Evolutionary conservation across 2,888 invertebrate genomes (phyloP).

Genomic region (Yponomeuta evonymella): DNA sequence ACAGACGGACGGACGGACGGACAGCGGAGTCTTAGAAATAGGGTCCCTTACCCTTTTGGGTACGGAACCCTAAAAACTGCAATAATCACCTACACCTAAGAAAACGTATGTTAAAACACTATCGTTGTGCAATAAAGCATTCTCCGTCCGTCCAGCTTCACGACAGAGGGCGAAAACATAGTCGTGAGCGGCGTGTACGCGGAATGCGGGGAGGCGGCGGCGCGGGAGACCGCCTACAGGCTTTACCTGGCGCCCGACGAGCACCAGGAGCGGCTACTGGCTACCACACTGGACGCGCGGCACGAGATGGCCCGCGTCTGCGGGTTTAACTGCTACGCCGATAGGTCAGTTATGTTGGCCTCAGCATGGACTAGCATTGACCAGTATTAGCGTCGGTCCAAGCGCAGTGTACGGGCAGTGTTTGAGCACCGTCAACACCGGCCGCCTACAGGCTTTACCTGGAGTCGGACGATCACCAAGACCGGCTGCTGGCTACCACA

Average conservation of each 20-base stretch:
- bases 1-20: no score
- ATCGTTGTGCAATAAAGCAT: background rate
- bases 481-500: conserved; percentile 82
- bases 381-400: no score
- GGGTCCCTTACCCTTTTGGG: no score
- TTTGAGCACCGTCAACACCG: conserved; percentile 22
- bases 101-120: background rate
- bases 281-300: conserved; percentile 83
- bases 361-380: background rate
- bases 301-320: conserved; percentile 89
- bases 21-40: no score
- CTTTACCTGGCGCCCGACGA: conserved; percentile 87
- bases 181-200: conserved; percentile 88
- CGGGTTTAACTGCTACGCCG: conserved; percentile 92
- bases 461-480: conserved; percentile 86
- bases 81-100: no score
- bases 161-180: conserved; percentile 82
- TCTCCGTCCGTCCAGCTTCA: conserved; percentile 54
- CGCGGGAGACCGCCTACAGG: conserved; percentile 92
- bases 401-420: conserved; percentile 26
- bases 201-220: conserved; percentile 85
- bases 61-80: no score
- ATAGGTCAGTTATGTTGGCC: conserved; percentile 71
- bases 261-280: conserved; percentile 84
- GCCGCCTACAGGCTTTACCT: conserved; percentile 81